These are phyloP conservation scores for Eidolon dupreanum DNA, from an alignment of 2,797 vertebrate species.

Conservation along the genomic window DNA sequence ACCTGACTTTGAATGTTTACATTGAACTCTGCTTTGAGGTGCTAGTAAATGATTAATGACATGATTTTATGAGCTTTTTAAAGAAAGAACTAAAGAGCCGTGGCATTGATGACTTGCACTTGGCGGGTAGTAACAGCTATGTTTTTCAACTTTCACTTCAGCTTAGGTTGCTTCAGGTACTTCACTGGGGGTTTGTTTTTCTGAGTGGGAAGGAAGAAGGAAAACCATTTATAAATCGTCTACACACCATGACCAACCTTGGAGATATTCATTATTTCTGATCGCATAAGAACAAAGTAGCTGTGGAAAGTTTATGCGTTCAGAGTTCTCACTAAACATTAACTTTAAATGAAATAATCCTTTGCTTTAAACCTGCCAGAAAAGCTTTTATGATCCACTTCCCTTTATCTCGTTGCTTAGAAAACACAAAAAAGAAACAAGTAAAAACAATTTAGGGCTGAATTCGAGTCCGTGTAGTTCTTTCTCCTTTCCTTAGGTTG, in stretches of 20 bases:
- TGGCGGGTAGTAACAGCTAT: slow-evolving; percentile 34
- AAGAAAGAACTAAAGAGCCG: background rate
- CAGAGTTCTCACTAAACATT: background rate
- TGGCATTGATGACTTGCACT: slow-evolving; percentile 28
- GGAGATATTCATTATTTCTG: background rate
- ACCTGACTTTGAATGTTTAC: slow-evolving; percentile 29
- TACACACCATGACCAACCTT: background rate
- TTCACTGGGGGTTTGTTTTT: background rate
- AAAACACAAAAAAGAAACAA: background rate
- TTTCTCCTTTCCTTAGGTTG: background rate
- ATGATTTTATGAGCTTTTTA: slow-evolving; percentile 12
- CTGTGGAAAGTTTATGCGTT: slow-evolving; percentile 3
- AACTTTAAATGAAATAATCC: slow-evolving; percentile 30
- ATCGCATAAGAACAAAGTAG: background rate
- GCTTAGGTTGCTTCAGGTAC: slow-evolving; percentile 30
- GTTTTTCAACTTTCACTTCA: background rate
- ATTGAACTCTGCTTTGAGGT: slow-evolving; percentile 15
- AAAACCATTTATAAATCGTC: slow-evolving; percentile 59
- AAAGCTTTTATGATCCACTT: slow-evolving; percentile 1
- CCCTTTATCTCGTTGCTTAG: background rate
- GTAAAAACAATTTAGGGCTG: background rate
- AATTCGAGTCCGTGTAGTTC: slow-evolving; percentile 10
- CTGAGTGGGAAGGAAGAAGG: background rate
- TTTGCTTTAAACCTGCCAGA: background rate
- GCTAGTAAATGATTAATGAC: background rate